Evolutionary conservation across 2,888 invertebrate species (phyloP).

Genomic region (Danaus chrysippus): DNA sequence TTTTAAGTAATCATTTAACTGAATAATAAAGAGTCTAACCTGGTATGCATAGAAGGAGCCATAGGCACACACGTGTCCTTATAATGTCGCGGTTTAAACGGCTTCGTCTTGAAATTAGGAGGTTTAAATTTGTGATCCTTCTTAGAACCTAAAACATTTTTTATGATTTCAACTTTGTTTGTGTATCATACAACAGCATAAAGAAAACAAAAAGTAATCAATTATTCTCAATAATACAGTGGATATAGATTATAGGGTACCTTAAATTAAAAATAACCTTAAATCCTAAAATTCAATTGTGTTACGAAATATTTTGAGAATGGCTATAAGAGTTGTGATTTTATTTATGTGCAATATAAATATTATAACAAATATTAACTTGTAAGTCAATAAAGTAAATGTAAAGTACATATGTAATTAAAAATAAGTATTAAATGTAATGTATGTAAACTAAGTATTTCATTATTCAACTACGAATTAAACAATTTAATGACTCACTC

Average conservation of each 20-base stretch:
- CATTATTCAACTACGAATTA: not conserved
- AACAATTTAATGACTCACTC: slow-evolving; percentile 38
- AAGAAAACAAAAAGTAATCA: not conserved
- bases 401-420: too few species aligned
- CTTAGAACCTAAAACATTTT: slow-evolving; percentile 23
- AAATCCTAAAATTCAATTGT: too few species aligned
- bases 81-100: slow-evolving; percentile 50
- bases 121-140: slow-evolving; percentile 29
- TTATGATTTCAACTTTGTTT: not conserved
- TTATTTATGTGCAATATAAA: too few species aligned
- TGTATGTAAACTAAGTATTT: too few species aligned
- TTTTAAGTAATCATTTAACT: not conserved
- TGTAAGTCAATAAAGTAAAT: too few species aligned
- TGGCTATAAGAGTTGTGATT: too few species aligned
- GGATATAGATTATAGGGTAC: too few species aligned
- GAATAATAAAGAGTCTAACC: slow-evolving; percentile 39
- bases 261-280: too few species aligned
- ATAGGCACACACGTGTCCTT: slow-evolving; percentile 65
- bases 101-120: slow-evolving; percentile 56
- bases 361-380: too few species aligned
- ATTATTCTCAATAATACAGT: too few species aligned
- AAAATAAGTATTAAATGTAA: too few species aligned
- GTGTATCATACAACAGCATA: not conserved
- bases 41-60: slow-evolving; percentile 66
- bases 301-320: too few species aligned